phyloP scores from a whole-genome alignment of 2,888 invertebrate genomes.

The Athalia circularis region DNA sequence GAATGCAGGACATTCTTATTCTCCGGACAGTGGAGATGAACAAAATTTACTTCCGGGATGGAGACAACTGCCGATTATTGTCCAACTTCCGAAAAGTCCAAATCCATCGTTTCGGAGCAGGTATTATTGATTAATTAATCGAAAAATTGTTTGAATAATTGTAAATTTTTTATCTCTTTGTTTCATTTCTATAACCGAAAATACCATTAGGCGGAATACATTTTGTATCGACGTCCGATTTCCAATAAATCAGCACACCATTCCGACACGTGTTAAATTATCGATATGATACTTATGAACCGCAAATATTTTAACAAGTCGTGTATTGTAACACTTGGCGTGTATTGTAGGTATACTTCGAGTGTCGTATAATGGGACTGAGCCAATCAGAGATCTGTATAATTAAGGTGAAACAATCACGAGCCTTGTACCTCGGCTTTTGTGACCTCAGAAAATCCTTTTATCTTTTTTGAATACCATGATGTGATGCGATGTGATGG shows the following conservation, averaged over 20 bases:
- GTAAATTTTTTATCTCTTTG: not conserved
- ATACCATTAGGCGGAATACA: too few relatives aligned
- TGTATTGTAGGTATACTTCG: not conserved
- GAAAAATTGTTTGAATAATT: not conserved
- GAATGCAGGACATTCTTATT: conserved; percentile 50
- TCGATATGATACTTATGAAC: too few relatives aligned
- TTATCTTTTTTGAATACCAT: not conserved
- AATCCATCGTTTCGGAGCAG: conserved; percentile 64
- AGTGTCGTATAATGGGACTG: not conserved
- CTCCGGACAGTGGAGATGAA: conserved; percentile 60
- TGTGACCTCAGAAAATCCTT: not conserved
- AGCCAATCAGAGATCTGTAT: not conserved
- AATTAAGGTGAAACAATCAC: not conserved
- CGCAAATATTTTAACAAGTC: too few relatives aligned
- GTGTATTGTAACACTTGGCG: not conserved
- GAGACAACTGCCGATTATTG: conserved; percentile 58
- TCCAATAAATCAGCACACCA: too few relatives aligned
- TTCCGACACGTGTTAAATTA: too few relatives aligned
- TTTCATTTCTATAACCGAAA: too few relatives aligned
- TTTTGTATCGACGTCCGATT: too few relatives aligned
- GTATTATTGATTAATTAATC: conserved; percentile 38
- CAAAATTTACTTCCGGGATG: conserved; percentile 60
- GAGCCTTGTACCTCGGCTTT: not conserved
- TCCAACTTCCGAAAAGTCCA: conserved; percentile 59
- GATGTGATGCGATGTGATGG: too few relatives aligned